Percentiles rank a stretch among this genome's conserved stretches.
These are phyloP conservation scores for Microtus ochrogaster DNA, from an alignment of 2,113 vertebrate species.

Conservation along the genomic window DNA sequence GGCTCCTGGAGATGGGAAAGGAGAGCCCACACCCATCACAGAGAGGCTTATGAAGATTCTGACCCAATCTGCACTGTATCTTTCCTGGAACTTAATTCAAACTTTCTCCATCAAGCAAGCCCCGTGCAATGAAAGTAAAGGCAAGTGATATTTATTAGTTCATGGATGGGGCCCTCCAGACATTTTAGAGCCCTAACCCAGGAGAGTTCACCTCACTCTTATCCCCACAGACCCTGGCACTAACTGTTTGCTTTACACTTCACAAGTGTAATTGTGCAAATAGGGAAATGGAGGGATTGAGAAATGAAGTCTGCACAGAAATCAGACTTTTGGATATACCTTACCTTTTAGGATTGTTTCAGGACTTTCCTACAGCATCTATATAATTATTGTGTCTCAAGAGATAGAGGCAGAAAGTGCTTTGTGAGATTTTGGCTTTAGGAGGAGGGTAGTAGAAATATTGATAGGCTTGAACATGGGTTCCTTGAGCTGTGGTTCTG, in stretches of 20 bases:
- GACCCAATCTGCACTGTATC: neutral
- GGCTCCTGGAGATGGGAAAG: conserved; percentile 40
- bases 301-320: neutral
- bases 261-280: neutral
- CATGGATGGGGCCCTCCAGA: neutral
- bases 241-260: neutral
- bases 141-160: neutral
- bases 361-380: neutral
- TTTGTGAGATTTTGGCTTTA: neutral
- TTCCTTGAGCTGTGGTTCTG: neutral
- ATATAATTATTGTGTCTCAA: neutral
- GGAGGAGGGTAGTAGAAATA: neutral
- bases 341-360: conserved; percentile 1
- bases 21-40: too few relatives aligned
- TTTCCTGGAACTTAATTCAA: neutral
- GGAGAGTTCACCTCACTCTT: neutral
- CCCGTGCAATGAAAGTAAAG: neutral
- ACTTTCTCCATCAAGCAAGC: neutral
- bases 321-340: neutral
- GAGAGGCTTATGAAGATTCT: neutral
- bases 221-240: neutral
- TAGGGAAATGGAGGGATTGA: neutral
- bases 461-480: neutral
- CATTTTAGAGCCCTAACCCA: neutral
- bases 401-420: neutral